Evolutionary conservation across 2,888 invertebrate species (phyloP).

Genomic region (Ophion slaviceki): DNA sequence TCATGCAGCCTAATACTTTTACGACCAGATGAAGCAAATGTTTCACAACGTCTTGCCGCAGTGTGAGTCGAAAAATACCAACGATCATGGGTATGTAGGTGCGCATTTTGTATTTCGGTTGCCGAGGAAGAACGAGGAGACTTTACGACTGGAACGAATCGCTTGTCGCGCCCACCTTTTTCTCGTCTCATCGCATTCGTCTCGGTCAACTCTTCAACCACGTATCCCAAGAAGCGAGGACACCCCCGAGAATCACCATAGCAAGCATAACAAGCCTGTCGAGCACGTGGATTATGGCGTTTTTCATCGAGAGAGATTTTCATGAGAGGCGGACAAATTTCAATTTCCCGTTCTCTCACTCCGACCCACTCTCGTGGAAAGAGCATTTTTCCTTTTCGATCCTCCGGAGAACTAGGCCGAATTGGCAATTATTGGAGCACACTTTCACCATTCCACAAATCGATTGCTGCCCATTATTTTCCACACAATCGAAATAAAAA

Average conservation of each 20-base stretch:
- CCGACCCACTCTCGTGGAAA: not conserved
- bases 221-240: conserved; percentile 47
- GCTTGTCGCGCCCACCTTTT: conserved; percentile 61
- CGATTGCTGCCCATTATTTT: conserved; percentile 33
- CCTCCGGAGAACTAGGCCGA: not conserved
- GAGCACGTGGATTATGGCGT: conserved; percentile 55
- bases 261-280: conserved; percentile 35
- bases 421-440: conserved; percentile 29
- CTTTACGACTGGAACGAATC: conserved; percentile 73
- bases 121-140: conserved; percentile 52
- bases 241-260: conserved; percentile 53
- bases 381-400: not conserved
- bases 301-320: conserved; percentile 49
- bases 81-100: conserved; percentile 39
- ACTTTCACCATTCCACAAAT: conserved; percentile 11
- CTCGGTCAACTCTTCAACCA: conserved; percentile 56
- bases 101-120: conserved; percentile 58
- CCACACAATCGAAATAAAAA: conserved; percentile 11
- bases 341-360: conserved; percentile 6
- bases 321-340: conserved; percentile 27
- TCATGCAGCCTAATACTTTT: conserved; percentile 70
- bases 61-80: conserved; percentile 33
- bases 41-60: conserved; percentile 57
- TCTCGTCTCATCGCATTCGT: conserved; percentile 55
- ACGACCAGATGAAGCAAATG: conserved; percentile 59